Evolutionary conservation across 2,888 invertebrate species (phyloP).

Genomic region (Eutolmus rufibarbis): DNA sequence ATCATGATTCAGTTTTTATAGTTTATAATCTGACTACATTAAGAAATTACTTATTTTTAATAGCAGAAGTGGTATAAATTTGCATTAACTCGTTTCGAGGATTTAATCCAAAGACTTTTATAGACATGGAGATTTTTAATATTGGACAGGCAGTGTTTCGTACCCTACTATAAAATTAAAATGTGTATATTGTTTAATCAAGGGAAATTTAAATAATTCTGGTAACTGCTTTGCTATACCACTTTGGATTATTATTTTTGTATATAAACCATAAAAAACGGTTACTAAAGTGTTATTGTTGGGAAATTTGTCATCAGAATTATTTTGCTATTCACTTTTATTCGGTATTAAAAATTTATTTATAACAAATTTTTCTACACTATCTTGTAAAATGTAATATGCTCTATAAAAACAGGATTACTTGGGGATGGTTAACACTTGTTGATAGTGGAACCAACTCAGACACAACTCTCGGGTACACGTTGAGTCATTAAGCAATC

Average conservation of each 20-base stretch:
- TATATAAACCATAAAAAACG: not conserved
- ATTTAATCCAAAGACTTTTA: not conserved
- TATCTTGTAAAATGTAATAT: not conserved
- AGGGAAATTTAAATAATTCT: not conserved
- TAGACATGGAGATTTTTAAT: not conserved
- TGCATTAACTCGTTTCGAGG: not conserved
- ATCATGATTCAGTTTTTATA: slow-evolving; percentile 9
- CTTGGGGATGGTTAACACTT: not conserved
- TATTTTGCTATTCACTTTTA: not conserved
- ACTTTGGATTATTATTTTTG: not conserved
- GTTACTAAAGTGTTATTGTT: not conserved
- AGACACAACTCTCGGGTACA: slow-evolving; percentile 88
- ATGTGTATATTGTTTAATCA: not conserved
- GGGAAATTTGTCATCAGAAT: not conserved
- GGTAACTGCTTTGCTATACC: not conserved
- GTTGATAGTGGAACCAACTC: slow-evolving; percentile 57
- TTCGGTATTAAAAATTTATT: slow-evolving; percentile 5
- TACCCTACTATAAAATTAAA: not conserved
- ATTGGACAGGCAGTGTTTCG: not conserved
- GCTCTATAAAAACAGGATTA: not conserved
- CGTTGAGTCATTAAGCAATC: slow-evolving; percentile 86
- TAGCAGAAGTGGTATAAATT: slow-evolving; percentile 23
- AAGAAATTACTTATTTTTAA: not conserved
- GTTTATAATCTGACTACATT: slow-evolving; percentile 1
- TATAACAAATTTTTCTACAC: slow-evolving; percentile 6